Percentiles rank a stretch among this genome's conserved stretches.
These are phyloP conservation scores for Beris morrisii DNA, from an alignment of 2,888 invertebrate species.

Conservation along the genomic window DNA sequence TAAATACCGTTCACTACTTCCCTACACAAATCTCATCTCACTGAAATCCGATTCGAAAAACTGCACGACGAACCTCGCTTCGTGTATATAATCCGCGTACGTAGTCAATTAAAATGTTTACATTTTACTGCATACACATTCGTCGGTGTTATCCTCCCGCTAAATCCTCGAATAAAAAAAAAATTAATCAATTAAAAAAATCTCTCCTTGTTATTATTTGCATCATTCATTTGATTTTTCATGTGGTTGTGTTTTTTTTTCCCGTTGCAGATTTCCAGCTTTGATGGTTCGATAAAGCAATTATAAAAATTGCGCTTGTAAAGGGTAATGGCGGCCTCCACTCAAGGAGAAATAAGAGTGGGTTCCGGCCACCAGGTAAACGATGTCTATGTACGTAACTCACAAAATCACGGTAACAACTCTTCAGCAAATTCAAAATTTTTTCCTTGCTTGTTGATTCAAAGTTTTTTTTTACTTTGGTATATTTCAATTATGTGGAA, in stretches of 20 bases:
- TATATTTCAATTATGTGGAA: conserved; percentile 8
- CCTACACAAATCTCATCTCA: no score
- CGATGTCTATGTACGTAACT: conserved; percentile 66
- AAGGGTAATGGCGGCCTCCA: conserved; percentile 64
- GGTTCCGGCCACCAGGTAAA: conserved; percentile 76
- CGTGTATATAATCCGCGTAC: no score
- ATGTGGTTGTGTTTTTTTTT: background rate
- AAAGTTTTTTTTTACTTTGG: conserved; percentile 3
- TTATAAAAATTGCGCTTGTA: conserved; percentile 41
- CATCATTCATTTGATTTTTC: background rate
- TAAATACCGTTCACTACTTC: no score
- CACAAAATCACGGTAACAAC: conserved; percentile 61
- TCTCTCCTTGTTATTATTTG: background rate
- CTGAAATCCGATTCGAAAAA: no score
- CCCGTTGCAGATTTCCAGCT: conserved; percentile 16
- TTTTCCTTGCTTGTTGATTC: conserved; percentile 4
- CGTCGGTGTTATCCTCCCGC: no score
- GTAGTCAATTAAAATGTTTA: no score
- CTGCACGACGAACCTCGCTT: no score
- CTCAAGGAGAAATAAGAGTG: conserved; percentile 77
- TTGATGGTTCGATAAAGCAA: conserved; percentile 27
- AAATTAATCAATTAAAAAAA: background rate
- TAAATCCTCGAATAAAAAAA: background rate
- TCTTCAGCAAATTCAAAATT: conserved; percentile 44
- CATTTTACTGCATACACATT: no score